Evolutionary conservation across 1,140 invertebrate genomes (phyloP), one percentile per base, ranked within the genome.

Genomic region (Cotesia typhae): DNA sequence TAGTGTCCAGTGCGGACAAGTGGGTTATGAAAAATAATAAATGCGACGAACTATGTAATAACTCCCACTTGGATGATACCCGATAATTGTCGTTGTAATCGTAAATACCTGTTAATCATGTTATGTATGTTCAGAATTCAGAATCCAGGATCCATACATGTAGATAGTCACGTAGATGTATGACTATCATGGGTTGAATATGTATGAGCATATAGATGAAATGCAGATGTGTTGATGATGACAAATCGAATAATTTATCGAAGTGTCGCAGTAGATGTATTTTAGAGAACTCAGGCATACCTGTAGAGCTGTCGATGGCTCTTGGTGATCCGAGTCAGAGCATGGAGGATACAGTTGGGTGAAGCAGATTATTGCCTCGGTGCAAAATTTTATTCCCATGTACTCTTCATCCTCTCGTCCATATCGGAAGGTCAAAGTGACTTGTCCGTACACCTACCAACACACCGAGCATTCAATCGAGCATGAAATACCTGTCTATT

Each of bases 391-490:
- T 71, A 97, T 86, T 0, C 95, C 95, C 94, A 97, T 96, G 10
- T 96, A 94, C 84, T 97, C 95, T 81, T 96, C 95, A 81, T 97
- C 95, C 87, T 96, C 95, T 51, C 95, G 87, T 0, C 95, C 95
- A 80, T 96, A 96, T 67, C 95, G 93, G 83, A 96, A 96, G 36
- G 94, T 95, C 68, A 96, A 83, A 0, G 94, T 94, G 47, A 96
- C 90, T 87, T 96, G 94, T 57, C 93, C 94, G 80, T 91, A 95
- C 28, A 96, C 90, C 87, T 91, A 77, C 17, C 74, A 76, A 71
- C 20, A 72, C 10, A 47, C 7, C 51, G 37, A 66, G 28, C 14
- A 59, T 14, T 57, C 66, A 53, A 47, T 12, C 4, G 4, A 53
- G 14, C 20, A 35, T 53, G 7, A 47, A 65, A 37, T 17, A 65